Conservation (phyloP, 37 sponge, comb jelly and placozoan genomes). For the Mnemiopsis leidyi region DNA sequence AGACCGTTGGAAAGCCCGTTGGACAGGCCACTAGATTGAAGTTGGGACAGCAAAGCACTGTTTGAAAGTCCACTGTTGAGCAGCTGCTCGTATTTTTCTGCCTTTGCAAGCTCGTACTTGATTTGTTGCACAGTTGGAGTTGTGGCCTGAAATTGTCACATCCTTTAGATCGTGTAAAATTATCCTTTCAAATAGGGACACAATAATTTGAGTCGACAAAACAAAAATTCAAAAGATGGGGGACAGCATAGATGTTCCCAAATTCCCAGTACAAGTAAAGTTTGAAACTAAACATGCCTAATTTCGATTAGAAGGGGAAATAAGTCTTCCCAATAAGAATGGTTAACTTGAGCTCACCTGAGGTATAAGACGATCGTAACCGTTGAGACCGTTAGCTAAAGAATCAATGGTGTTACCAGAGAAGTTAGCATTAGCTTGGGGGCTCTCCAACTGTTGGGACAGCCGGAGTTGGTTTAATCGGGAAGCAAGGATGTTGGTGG, state of each 20-base stretch:
- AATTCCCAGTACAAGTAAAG: no score
- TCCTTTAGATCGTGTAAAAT: no score
- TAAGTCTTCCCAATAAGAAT: no score
- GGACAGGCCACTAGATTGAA: not conserved
- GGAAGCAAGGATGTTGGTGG: slow-evolving; percentile 17
- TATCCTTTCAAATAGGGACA: no score
- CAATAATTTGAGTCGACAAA: no score
- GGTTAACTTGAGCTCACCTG: slow-evolving; percentile 12
- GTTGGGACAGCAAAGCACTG: slow-evolving; percentile 19
- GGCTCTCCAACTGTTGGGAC: not conserved
- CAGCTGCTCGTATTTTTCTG: slow-evolving; percentile 47
- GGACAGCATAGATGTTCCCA: no score
- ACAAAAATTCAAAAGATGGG: no score
- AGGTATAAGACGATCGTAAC: slow-evolving; percentile 6
- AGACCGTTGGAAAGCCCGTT: not conserved
- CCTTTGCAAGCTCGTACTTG: slow-evolving; percentile 63
- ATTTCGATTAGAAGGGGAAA: no score
- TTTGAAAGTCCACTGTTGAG: slow-evolving; percentile 8
- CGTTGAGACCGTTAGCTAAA: not conserved
- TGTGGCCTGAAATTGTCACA: slow-evolving; percentile 23
- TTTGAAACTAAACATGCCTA: no score
- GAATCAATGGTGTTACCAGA: not conserved
- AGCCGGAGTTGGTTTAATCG: slow-evolving; percentile 28
- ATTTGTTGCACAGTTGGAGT: slow-evolving; percentile 51
- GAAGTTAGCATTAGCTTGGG: not conserved